Conservation (phyloP, 1,140 invertebrate species). For the Psix sp. region DNA sequence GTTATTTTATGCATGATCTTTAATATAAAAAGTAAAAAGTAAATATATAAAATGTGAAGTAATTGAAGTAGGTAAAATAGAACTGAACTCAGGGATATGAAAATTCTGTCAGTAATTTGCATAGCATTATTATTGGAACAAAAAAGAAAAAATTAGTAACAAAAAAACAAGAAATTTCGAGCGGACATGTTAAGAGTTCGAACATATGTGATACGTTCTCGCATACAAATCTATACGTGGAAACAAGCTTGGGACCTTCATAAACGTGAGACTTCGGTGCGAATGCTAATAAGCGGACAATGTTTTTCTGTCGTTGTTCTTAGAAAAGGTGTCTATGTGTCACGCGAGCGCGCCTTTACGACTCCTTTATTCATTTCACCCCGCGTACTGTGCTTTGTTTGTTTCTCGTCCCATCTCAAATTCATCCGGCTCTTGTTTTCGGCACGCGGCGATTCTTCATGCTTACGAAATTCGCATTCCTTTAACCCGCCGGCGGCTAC, state of each 20-base stretch:
- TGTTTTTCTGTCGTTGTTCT: slow-evolving; percentile 39
- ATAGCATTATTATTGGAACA: too few relatives aligned
- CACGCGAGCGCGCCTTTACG: slow-evolving; percentile 34
- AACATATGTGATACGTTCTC: slow-evolving; percentile 16
- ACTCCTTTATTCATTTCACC: slow-evolving; percentile 19
- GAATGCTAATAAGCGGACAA: slow-evolving; percentile 53
- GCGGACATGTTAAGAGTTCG: too few relatives aligned
- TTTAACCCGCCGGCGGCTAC: slow-evolving; percentile 8
- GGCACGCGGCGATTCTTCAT: slow-evolving; percentile 37
- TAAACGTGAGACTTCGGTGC: slow-evolving; percentile 41
- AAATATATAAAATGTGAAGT: too few relatives aligned
- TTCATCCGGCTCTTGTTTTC: slow-evolving; percentile 22
- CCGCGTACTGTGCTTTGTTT: not conserved
- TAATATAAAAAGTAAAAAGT: too few relatives aligned
- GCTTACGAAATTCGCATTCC: slow-evolving; percentile 41
- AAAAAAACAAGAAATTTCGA: too few relatives aligned
- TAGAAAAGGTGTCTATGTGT: slow-evolving; percentile 48
- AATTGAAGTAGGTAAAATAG: too few relatives aligned
- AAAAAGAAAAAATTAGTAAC: too few relatives aligned
- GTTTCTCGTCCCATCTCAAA: slow-evolving; percentile 3
- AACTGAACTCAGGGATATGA: too few relatives aligned
- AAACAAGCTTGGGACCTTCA: slow-evolving; percentile 54
- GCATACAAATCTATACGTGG: slow-evolving; percentile 58
- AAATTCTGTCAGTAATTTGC: too few relatives aligned
- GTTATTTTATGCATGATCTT: too few relatives aligned